Base-by-base conservation (phyloP, 2,113 vertebrate species). In the Hyla sarda region DNA sequence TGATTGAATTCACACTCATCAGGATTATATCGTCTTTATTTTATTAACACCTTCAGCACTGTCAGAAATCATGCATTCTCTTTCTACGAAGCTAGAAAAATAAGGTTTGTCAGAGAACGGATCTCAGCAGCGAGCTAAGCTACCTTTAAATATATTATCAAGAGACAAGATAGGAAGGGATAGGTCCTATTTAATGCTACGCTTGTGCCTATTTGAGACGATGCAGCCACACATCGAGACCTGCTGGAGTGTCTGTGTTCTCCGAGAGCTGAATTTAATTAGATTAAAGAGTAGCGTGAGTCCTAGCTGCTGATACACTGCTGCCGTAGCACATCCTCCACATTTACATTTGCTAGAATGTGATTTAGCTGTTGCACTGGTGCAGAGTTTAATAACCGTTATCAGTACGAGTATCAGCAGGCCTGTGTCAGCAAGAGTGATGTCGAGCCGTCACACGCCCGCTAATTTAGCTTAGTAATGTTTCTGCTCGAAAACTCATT, bases 1-100 rank as follows among this genome's bases (percentile, higher is more conserved):
- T 84, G 87, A 92, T 88, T 91, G 62, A 87, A 89, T 67, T 87
- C 88, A 88, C 79, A 88, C 88, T 83, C 90, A 77, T 75, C 86
- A 62, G 34, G 77, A 87, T 87, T 87, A 87, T 37, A 50, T 3
- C 11, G 9, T 81, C 76, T 47, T 58, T 81, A 80, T 37, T 58
- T 41, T 60, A 74, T 82, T 82, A 74, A 74, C 85, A 25, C 78
- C 60, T 62, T 81, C 78, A 47, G 13, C 21, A 0, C 21, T 28
- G 50, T 41, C 77, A 32, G 16, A 45, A 4, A 37, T 34, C 76
- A 21, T 17, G 0, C 34, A 45, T 80, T 45, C 11, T 7, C 5
- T 0, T 21, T 9, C 25, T 52, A 76, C 1, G 7, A 52, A 76
- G 48, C 25, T 77, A 9, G 25, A 28, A 28, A 45, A 47, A 81